Base-by-base conservation (phyloP, 2,888 invertebrate genomes). In the Pemphredon lugubris region DNA sequence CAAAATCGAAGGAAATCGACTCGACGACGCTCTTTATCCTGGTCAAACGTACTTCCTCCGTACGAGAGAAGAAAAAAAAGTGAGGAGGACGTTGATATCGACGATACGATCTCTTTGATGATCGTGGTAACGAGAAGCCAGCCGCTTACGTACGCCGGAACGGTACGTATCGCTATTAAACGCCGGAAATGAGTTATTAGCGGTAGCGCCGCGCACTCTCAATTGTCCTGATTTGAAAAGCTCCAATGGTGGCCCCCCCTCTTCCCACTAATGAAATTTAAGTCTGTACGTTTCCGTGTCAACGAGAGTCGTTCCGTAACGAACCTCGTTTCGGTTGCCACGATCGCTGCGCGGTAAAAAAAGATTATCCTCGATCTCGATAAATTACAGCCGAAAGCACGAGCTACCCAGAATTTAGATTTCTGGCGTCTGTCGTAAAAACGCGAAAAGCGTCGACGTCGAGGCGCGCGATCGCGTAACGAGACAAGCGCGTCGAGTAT, bases 101-200 rank as follows among this genome's bases (percentile, higher is more conserved):
- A 66, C 53, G 65, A 72, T 65, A 77, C 39, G 68, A 73, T 67
- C 61, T 64, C 39, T 65, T 75, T 82, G 73, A 82, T 81, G 77
- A 82, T 53, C 82, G 82, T 82, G 82, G 82, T 76, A 82, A 82
- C 74, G 75, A 78, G 76, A 71, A 58, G 51, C n/a, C 51, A 48
- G 42, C 45, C 48, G 70, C 57, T 53, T 63, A 55, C 58, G 42
- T 65, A 48, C 44, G 54, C 61, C 50, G 65, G 73, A 61, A 72
- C 63, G 75, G 7, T 69, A 70, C 67, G 73, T 82, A 73, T 77
- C 82, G 57, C 53, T 79, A 73, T 77, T 77, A 77, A 78, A 74
- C 73, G 75, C 77, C 79, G 83, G 83, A 83, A 81, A 79, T 76
- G 77, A 79, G 71, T 77, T 83, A 83, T 83, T 81, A 83, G 76